Evolutionary conservation across 1,140 invertebrate genomes (phyloP).

Genomic region (Drosophila subpulchrella): DNA sequence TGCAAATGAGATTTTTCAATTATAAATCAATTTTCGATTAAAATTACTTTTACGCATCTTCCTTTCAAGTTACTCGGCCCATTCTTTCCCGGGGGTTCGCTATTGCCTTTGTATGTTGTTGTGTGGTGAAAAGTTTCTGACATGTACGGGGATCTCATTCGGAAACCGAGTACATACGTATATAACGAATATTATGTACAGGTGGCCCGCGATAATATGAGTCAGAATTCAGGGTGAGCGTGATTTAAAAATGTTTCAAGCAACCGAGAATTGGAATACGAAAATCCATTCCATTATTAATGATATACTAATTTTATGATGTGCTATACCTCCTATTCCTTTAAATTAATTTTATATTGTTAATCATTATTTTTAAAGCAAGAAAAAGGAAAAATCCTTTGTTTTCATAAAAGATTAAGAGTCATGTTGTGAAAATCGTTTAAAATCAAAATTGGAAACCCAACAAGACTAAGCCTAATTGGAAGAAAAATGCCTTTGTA

Average conservation of each 20-base stretch:
- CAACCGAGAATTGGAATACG: no score
- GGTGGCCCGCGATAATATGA: not conserved
- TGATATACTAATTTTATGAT: no score
- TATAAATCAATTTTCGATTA: constrained; percentile 85
- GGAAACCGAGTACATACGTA: not conserved
- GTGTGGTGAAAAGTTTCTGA: constrained; percentile 54
- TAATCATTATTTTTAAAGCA: no score
- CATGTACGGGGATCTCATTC: constrained; percentile 15
- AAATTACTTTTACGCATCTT: constrained; percentile 82
- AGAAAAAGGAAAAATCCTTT: no score
- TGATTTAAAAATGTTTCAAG: not conserved
- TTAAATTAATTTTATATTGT: no score
- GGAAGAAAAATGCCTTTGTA: no score
- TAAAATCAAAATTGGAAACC: no score
- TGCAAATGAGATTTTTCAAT: constrained; percentile 84
- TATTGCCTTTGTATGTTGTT: constrained; percentile 27
- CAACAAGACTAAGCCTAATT: no score
- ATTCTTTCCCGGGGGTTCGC: not conserved
- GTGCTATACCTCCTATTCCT: no score
- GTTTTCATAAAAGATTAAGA: no score
- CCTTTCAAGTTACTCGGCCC: constrained; percentile 45
- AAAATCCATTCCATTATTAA: no score
- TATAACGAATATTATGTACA: not conserved
- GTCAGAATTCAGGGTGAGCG: not conserved
- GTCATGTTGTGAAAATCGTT: no score